phyloP scores from a whole-genome alignment of 2,888 invertebrate genomes.

The Ormia ochracea region DNA sequence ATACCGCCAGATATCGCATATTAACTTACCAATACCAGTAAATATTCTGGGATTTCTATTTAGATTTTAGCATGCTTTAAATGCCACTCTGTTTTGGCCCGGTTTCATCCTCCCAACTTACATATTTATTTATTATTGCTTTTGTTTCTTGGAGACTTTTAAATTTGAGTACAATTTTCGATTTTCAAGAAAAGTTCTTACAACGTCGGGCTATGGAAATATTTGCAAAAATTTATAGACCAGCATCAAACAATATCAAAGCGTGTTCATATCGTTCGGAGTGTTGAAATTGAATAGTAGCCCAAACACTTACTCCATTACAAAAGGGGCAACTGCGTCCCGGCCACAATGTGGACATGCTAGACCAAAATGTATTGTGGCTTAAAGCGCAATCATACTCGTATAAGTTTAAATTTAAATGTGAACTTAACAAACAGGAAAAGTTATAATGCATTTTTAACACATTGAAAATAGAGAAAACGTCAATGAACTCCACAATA shows the following conservation, averaged over 20 bases:
- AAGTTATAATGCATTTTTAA: slow-evolving; percentile 7
- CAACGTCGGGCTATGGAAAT: too few relatives aligned
- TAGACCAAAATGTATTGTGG: slow-evolving; percentile 32
- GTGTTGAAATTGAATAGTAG: slow-evolving; percentile 22
- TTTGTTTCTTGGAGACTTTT: too few relatives aligned
- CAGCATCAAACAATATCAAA: too few relatives aligned
- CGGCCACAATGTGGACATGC: slow-evolving; percentile 28
- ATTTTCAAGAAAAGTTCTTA: too few relatives aligned
- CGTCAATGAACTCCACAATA: slow-evolving; percentile 35
- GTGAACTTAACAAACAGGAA: slow-evolving; percentile 7
- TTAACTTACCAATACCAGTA: too few relatives aligned
- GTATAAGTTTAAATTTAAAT: slow-evolving; percentile 11
- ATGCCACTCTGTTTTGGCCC: too few relatives aligned
- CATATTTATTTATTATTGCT: too few relatives aligned
- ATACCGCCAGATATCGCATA: background rate
- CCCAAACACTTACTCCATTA: slow-evolving; percentile 43
- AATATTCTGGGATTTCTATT: too few relatives aligned
- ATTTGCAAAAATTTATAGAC: too few relatives aligned
- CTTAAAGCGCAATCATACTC: slow-evolving; percentile 26
- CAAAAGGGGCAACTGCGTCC: slow-evolving; percentile 14
- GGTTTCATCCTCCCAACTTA: too few relatives aligned
- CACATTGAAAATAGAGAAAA: background rate
- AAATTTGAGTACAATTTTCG: too few relatives aligned
- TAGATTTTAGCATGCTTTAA: too few relatives aligned
- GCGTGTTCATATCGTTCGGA: background rate